A percentile compares a stretch with the other conserved stretches of the same genome.
Conservation (phyloP, 2,113 vertebrate species). For the Passer montanus region DNA sequence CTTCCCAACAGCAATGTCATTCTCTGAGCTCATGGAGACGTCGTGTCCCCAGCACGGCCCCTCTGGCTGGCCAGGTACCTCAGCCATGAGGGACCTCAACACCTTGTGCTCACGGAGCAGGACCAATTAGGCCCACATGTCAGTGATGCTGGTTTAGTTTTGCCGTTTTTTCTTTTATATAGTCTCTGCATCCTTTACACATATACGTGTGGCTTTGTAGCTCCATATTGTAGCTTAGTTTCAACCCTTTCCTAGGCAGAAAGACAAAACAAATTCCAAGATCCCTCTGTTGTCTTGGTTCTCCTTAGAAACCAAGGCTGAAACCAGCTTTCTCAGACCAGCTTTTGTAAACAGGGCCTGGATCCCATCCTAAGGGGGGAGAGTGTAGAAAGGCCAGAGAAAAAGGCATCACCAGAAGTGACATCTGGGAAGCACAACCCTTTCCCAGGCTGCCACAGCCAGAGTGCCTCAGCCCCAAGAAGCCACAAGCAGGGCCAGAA, state of each 20-base stretch:
- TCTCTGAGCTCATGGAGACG: rapidly evolving
- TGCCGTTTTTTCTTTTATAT: background rate
- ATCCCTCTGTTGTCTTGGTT: background rate
- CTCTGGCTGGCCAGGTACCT: background rate
- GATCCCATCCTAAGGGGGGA: background rate
- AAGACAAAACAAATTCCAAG: background rate
- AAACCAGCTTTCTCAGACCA: background rate
- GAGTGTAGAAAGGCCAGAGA: background rate
- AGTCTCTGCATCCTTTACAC: background rate
- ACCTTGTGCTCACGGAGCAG: background rate
- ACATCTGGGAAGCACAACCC: background rate
- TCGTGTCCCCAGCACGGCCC: rapidly evolving
- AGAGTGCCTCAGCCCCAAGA: background rate
- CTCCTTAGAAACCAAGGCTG: background rate
- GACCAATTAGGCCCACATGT: background rate
- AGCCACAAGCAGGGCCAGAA: background rate
- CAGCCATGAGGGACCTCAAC: background rate
- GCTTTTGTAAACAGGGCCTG: background rate
- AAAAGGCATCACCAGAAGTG: background rate
- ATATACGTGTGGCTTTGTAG: background rate
- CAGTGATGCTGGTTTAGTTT: background rate
- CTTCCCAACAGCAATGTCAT: background rate
- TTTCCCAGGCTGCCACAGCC: background rate
- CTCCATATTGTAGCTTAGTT: background rate
- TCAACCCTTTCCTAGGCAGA: background rate